phyloP scores from a whole-genome alignment of 2,113 vertebrate genomes.

The Microtus richardsoni region DNA sequence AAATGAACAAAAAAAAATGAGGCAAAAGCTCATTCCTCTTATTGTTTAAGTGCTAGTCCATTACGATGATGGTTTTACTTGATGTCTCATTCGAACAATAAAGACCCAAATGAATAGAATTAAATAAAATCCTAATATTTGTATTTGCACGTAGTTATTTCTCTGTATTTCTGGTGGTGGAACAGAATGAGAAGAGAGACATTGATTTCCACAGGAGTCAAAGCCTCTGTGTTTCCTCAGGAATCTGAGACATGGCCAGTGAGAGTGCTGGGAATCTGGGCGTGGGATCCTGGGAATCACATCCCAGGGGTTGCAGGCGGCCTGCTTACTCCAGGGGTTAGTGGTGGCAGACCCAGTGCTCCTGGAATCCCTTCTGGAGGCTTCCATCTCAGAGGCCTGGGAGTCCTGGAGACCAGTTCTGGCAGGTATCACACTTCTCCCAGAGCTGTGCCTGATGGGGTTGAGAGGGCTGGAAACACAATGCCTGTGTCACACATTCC shows the following conservation, averaged over 20 bases:
- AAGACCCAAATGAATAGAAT: background rate
- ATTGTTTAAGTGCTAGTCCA: background rate
- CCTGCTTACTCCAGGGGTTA: background rate
- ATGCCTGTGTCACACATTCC: background rate
- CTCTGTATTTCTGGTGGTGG: background rate
- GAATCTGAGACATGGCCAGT: background rate
- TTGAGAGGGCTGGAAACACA: background rate
- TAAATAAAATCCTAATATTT: background rate
- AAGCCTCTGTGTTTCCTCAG: background rate
- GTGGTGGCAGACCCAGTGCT: background rate
- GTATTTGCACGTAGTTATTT: too few species aligned
- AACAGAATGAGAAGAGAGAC: background rate
- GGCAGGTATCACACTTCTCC: background rate
- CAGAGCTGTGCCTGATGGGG: background rate
- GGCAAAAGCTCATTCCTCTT: background rate
- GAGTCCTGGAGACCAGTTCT: background rate
- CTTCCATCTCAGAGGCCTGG: background rate
- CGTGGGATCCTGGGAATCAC: background rate
- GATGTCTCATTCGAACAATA: background rate
- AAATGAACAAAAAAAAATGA: too few species aligned
- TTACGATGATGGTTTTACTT: background rate
- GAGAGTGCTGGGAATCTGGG: background rate
- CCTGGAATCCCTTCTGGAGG: background rate
- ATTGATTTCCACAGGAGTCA: background rate
- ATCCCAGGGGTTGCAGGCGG: background rate